Conservation (phyloP, 2,113 vertebrate species). For the Triplophysa dalaica region DNA sequence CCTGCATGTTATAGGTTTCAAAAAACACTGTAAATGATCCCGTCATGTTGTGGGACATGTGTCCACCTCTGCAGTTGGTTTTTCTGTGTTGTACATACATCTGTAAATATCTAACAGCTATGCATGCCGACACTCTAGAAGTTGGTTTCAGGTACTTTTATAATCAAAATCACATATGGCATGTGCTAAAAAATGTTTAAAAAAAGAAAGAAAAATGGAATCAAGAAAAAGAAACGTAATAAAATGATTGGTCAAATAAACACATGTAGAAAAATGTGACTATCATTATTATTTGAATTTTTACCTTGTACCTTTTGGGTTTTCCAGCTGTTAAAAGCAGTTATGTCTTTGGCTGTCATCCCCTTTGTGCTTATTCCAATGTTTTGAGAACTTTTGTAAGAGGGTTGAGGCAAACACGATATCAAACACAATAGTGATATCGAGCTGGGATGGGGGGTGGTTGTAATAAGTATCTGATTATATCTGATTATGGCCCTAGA, state of each 20-base stretch:
- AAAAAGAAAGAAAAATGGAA: slow-evolving; percentile 70
- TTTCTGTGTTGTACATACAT: slow-evolving; percentile 86
- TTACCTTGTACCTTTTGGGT: slow-evolving; percentile 56
- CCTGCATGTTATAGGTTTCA: slow-evolving; percentile 30
- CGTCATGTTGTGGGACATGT: slow-evolving; percentile 51
- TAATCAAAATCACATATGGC: slow-evolving; percentile 89
- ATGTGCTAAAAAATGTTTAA: slow-evolving; percentile 88
- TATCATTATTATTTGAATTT: slow-evolving; percentile 48
- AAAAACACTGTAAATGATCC: slow-evolving; percentile 55
- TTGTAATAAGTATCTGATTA: background rate
- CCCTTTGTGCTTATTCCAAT: slow-evolving; percentile 70
- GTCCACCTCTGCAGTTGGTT: slow-evolving; percentile 70
- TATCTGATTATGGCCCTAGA: slow-evolving; percentile 5
- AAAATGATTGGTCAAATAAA: slow-evolving; percentile 70
- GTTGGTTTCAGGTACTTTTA: slow-evolving; percentile 99
- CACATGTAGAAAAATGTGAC: slow-evolving; percentile 51
- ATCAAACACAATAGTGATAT: slow-evolving; percentile 13
- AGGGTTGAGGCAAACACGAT: slow-evolving; percentile 75
- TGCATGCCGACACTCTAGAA: slow-evolving; percentile 94
- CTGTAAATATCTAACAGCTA: slow-evolving; percentile 87
- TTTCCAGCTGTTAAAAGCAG: slow-evolving; percentile 74
- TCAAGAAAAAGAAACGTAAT: slow-evolving; percentile 71
- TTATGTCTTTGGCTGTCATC: slow-evolving; percentile 72
- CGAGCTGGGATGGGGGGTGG: background rate
- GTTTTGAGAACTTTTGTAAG: slow-evolving; percentile 71